Base-by-base conservation (phyloP, 2,113 vertebrate genomes). In the Thalassarche chlororhynchos region DNA sequence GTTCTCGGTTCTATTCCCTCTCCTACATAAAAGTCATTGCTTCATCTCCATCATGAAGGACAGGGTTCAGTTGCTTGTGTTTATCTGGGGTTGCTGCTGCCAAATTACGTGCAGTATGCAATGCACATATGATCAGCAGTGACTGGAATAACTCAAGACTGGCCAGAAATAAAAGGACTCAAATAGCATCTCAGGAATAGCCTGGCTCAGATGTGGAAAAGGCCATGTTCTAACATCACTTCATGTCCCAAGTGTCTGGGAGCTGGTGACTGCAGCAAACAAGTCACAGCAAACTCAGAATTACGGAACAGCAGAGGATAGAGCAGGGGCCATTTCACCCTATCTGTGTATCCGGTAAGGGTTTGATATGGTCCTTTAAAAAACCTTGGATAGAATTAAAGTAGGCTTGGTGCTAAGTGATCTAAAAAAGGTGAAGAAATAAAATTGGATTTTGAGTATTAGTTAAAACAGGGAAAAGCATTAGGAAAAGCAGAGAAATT, bases 41-140 rank as follows among this genome's bases (percentile, higher is more conserved):
- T 96, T 85, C 18, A 38, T 65, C 65, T 83, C 36, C 8, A 8
- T 64, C 40, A 8, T 57, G 92, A 85, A 95, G 74, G 91, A 69
- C 40, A 68, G 57, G 9, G 49, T 78, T 93, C 65, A 71, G 46
- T 71, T 85, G 29, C 81, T 82, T 82, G 36, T 91, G 38, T 93
- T 95, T 81, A 38, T 93, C 58, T 87, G 84, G 18, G 49, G 58
- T 40, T 91, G 77, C 89, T 95, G 78, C 81, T 93, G 95, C 91
- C 93, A 94, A 85, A 85, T 69, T 95, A 90, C 2, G 5, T 86
- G 81, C 58, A 74, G 42, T 74, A 74, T 77, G 84, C 70, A 80
- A 66, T 40, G 75, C 46, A 57, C 55, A 12, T 66, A 25, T 36
- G 58, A 93, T 62, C 89, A 82, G 64, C 58, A 88, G 84, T 77